phyloP scores from a whole-genome alignment of 2,113 vertebrate species.

The Falco punctatus region DNA sequence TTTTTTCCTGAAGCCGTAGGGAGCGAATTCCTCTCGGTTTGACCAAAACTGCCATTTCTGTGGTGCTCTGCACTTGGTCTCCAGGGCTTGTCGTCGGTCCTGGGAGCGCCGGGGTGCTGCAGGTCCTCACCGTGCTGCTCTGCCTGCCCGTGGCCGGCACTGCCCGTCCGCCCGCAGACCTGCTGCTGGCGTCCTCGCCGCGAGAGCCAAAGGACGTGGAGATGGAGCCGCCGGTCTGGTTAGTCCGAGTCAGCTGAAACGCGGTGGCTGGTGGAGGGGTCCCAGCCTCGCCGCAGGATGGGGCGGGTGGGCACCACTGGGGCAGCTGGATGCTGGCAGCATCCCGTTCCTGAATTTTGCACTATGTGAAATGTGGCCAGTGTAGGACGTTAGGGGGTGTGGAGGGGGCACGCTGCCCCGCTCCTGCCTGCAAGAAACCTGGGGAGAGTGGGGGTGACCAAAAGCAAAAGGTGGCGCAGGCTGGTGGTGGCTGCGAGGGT shows the following conservation, averaged over 20 bases:
- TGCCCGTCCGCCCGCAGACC: neutral
- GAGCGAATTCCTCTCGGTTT: accelerated
- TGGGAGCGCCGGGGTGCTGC: neutral
- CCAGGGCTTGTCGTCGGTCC: neutral
- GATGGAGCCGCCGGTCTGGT: neutral
- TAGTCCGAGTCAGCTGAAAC: neutral
- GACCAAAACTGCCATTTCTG: neutral
- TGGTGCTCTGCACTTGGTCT: neutral
- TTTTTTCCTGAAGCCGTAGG: neutral
- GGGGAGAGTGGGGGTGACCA: neutral
- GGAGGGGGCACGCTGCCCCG: neutral
- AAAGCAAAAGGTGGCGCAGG: neutral
- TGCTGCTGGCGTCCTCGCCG: neutral
- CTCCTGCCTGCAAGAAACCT: neutral
- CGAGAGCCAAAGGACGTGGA: neutral
- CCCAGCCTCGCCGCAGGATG: neutral
- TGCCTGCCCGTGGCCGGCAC: neutral
- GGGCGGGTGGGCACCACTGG: accelerated
- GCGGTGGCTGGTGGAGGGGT: neutral
- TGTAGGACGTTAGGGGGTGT: neutral
- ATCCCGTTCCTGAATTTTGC: neutral
- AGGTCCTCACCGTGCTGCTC: neutral
- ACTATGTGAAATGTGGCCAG: neutral
- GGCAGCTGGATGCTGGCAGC: neutral
- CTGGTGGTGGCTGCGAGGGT: neutral